Evolutionary conservation across 2,797 vertebrate species (phyloP), one percentile per base, ranked within the genome.

Genomic region (Urosaurus nigricauda): DNA sequence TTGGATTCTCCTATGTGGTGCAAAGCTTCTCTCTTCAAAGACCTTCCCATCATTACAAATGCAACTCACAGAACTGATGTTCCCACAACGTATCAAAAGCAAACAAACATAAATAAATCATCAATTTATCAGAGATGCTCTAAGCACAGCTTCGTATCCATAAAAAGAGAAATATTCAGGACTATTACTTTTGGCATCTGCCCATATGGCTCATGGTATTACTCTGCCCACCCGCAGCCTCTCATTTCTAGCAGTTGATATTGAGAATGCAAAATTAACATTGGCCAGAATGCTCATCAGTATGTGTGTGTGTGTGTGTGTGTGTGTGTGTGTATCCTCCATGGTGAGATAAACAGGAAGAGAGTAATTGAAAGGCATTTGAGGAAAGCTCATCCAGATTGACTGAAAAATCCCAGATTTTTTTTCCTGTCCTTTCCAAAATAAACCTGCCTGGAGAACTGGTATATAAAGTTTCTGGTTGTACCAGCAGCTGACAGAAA

Each of bases 101-200:
- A 79, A 80, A 35, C 37, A 71, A 51, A 6, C 63, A 53, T 47
- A 81, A 74, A 84, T 84, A 84, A 85, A 85, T 85, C 40, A 75
- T 82, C 24, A 24, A 26, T 47, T 24, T 37, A n/a, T 82, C 24
- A 82, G 75, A 65, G 26, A 77, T 16, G 40, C 17, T 70, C 58
- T 89, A 81, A 68, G 17, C 43, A 75, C 6, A 53, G 14, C 24
- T 82, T 68, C 75, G 51, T 71, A 84, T 71, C 13, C 17, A 71
- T 37, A 79, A 79, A n/a, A 40, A 37, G 29, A 79, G 29, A 71
- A 70, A 40, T 35, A 32, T 84, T 84, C 47, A 78, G 24, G 58
- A n/a, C 56, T 12, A 68, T 56, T 17, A 47, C 53, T 79, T 79
- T 9, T 40, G 43, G 43, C 79, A 37, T 83, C 83, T 37, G 16